Conservation (phyloP, 2,113 vertebrate genomes). For the Thymallus thymallus region DNA sequence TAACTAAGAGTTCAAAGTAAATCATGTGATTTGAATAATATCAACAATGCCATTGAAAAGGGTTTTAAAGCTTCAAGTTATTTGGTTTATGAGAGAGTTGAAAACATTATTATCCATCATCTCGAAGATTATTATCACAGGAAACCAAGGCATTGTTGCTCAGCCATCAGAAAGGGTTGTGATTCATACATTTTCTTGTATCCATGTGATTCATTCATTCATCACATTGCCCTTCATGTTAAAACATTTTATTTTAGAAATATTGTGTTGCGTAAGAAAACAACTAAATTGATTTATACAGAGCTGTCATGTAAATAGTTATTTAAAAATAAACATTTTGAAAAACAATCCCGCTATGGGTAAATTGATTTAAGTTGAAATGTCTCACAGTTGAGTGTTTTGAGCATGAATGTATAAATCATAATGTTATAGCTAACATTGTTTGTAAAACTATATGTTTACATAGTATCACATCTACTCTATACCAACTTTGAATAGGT, state of each 20-base stretch:
- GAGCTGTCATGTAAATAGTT: slow-evolving; percentile 75
- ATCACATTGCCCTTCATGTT: slow-evolving; percentile 35
- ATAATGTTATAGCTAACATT: too few species aligned
- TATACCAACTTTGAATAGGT: too few species aligned
- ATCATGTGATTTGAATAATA: background rate
- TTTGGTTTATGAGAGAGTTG: slow-evolving; percentile 27
- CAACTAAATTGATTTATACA: slow-evolving; percentile 68
- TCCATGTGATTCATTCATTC: slow-evolving; percentile 51
- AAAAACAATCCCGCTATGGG: slow-evolving; percentile 21
- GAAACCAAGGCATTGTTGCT: slow-evolving; percentile 23
- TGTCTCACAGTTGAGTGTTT: background rate
- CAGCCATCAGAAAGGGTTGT: slow-evolving; percentile 22
- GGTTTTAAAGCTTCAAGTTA: slow-evolving; percentile 27
- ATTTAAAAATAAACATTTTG: slow-evolving; percentile 72
- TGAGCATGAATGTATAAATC: background rate
- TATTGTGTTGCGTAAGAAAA: slow-evolving; percentile 58
- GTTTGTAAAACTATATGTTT: too few species aligned
- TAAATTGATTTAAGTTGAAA: background rate
- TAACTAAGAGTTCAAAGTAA: too few species aligned
- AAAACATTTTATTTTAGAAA: slow-evolving; percentile 58
- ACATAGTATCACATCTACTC: too few species aligned
- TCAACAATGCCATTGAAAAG: background rate
- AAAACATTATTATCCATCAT: slow-evolving; percentile 31
- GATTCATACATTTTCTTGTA: slow-evolving; percentile 10
- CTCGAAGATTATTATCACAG: slow-evolving; percentile 15